phyloP scores from a whole-genome alignment of 1,140 invertebrate genomes.

The Brachionus koreanus region DNA sequence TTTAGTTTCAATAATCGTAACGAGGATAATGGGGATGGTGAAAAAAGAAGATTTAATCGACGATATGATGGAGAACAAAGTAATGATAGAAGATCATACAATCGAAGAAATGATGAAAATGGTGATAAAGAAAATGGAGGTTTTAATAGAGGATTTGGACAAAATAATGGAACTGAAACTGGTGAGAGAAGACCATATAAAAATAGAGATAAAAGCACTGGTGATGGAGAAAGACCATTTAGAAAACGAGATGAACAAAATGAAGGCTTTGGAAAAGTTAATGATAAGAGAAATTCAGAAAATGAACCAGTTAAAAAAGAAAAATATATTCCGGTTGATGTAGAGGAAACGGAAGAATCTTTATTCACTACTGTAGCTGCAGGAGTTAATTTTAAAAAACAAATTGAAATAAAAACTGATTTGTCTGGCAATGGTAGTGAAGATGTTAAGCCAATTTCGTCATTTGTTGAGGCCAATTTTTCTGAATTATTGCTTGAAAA shows the following conservation, averaged over 20 bases:
- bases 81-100: background rate
- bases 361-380: background rate
- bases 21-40: background rate
- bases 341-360: background rate
- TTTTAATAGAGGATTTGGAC: background rate
- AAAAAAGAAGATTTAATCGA: background rate
- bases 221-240: background rate
- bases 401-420: background rate
- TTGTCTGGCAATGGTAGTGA: background rate
- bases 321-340: conserved; percentile 14
- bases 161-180: background rate
- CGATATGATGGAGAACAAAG: background rate
- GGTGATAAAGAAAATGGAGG: background rate
- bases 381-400: conserved; percentile 18
- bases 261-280: background rate
- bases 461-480: conserved; percentile 70
- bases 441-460: conserved; percentile 60
- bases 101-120: background rate
- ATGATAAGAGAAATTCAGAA: background rate
- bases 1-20: background rate
- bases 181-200: background rate
- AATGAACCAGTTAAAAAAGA: background rate
- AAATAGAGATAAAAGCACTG: background rate
- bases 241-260: background rate
- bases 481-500: conserved; percentile 70